A percentile compares a stretch with the other conserved stretches of the same genome.
Conservation (phyloP, 2,797 vertebrate species). For the Holocentrus rufus region DNA sequence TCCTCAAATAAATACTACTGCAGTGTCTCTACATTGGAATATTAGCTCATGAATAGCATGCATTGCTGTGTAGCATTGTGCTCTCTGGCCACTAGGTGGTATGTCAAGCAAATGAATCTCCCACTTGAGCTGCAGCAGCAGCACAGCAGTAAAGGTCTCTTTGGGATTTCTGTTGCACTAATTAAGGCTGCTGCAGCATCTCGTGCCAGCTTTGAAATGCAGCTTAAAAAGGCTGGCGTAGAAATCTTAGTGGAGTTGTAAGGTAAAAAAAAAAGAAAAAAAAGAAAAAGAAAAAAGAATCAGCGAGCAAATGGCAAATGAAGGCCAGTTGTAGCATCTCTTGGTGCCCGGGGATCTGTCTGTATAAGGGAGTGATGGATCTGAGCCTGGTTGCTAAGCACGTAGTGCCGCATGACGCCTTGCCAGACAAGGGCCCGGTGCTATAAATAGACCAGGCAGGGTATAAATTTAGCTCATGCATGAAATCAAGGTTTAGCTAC, state of each 20-base stretch:
- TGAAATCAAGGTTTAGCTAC: slow-evolving; percentile 65
- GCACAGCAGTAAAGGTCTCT: not conserved
- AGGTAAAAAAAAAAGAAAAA: too few relatives aligned
- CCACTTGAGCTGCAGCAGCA: not conserved
- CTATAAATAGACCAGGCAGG: slow-evolving; percentile 64
- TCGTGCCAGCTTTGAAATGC: slow-evolving; percentile 1
- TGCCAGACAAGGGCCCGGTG: slow-evolving; percentile 33
- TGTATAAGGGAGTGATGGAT: slow-evolving; percentile 20
- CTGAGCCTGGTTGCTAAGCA: slow-evolving; percentile 48
- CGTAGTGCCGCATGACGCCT: slow-evolving; percentile 40
- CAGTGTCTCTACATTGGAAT: too few relatives aligned
- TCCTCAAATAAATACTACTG: not conserved
- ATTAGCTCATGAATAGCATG: too few relatives aligned
- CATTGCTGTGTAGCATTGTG: not conserved
- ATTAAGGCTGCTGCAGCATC: slow-evolving; percentile 21
- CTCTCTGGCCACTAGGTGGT: slow-evolving; percentile 51
- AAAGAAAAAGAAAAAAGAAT: too few relatives aligned
- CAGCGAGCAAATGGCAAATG: not conserved
- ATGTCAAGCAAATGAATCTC: accelerated
- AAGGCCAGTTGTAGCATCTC: not conserved
- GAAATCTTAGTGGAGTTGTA: not conserved
- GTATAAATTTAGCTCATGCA: slow-evolving; percentile 70
- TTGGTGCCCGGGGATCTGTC: not conserved
- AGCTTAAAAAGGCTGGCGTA: not conserved
- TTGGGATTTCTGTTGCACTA: slow-evolving; percentile 4